These are phyloP conservation scores for Tipula lateralis DNA, from an alignment of 2,888 invertebrate species.

Conservation along the genomic window DNA sequence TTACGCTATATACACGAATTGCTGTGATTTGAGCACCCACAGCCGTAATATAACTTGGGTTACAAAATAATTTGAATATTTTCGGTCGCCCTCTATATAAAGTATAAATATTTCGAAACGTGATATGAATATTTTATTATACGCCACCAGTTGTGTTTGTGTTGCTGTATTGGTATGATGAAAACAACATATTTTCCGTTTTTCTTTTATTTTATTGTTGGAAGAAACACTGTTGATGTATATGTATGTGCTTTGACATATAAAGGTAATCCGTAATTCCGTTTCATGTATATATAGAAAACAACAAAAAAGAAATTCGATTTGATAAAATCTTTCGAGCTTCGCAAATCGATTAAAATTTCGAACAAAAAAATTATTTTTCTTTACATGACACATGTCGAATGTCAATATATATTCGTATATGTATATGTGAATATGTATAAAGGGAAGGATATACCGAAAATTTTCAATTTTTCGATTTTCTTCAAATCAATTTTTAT, in stretches of 20 bases:
- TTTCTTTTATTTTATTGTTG: not conserved
- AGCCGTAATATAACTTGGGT: not conserved
- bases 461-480: not conserved
- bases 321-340: not conserved
- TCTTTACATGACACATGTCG: not conserved
- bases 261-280: not conserved
- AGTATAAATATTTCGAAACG: not conserved
- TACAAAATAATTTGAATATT: not conserved
- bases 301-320: not conserved
- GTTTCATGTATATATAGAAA: no score
- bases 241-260: not conserved
- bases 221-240: no score
- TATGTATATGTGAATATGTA: no score
- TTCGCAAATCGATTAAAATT: slow-evolving; percentile 19
- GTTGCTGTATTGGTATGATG: not conserved
- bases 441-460: not conserved
- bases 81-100: not conserved
- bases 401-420: not conserved
- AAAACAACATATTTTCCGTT: not conserved
- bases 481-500: not conserved
- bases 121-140: not conserved
- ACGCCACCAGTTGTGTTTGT: not conserved
- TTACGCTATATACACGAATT: not conserved
- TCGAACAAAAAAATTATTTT: not conserved
- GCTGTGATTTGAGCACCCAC: not conserved